phyloP scores from a whole-genome alignment of 2,113 vertebrate genomes.

The Origma solitaria region DNA sequence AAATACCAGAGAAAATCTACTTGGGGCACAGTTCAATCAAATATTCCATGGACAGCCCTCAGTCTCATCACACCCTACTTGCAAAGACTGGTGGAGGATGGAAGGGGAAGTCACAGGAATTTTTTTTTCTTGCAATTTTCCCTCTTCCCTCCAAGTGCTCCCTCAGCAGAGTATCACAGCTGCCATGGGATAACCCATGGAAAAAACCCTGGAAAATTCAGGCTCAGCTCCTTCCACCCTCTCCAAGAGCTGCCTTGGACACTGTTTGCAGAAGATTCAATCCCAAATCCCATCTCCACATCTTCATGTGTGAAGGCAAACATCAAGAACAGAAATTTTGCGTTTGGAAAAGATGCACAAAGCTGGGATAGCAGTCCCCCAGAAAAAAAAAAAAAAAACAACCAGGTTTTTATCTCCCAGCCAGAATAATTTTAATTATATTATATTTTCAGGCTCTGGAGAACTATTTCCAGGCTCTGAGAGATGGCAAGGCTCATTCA shows the following conservation, averaged over 20 bases:
- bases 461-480: neutral
- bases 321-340: neutral
- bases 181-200: neutral
- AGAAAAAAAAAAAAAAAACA: neutral
- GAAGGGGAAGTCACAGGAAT: neutral
- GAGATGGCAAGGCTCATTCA: neutral
- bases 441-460: neutral
- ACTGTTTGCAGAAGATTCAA: neutral
- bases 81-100: neutral
- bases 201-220: neutral
- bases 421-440: neutral
- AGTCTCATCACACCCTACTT: neutral
- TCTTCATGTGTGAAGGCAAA: accelerated
- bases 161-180: accelerated
- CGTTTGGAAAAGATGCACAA: neutral
- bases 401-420: neutral
- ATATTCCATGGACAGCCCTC: neutral
- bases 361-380: neutral
- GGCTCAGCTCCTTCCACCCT: neutral
- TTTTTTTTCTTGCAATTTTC: neutral
- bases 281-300: neutral
- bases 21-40: neutral
- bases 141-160: neutral
- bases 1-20: neutral
- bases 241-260: accelerated